Evolutionary conservation across 2,888 invertebrate genomes (phyloP).

Genomic region (Chloroclysta siterata): DNA sequence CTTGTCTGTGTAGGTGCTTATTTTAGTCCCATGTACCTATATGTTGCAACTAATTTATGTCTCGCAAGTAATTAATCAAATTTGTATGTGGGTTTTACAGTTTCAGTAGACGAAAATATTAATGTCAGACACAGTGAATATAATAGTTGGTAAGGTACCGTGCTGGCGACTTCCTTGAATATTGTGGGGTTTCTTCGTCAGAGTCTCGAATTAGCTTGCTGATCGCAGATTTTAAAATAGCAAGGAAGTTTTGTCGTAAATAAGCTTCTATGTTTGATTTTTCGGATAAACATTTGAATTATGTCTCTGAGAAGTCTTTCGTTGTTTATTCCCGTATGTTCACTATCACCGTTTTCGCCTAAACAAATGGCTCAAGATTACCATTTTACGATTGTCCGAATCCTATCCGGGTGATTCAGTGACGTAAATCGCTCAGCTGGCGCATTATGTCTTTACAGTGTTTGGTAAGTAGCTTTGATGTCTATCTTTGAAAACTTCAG

Average conservation of each 20-base stretch:
- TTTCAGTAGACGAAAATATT: conserved; percentile 40
- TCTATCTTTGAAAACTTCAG: conserved; percentile 12
- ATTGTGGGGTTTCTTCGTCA: conserved; percentile 27
- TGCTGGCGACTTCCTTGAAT: conserved; percentile 34
- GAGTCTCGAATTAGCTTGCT: conserved; percentile 28
- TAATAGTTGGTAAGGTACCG: conserved; percentile 1
- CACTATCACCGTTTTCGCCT: conserved; percentile 36
- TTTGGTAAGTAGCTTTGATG: conserved; percentile 24
- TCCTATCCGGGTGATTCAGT: conserved; percentile 42
- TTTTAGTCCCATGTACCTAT: too few species aligned
- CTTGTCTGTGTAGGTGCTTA: too few species aligned
- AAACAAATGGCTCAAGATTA: conserved; percentile 52
- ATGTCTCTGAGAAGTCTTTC: conserved; percentile 13
- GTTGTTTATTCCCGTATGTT: conserved; percentile 28
- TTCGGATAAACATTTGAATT: conserved; percentile 17
- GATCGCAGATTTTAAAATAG: conserved; percentile 29
- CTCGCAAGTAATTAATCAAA: conserved; percentile 39
- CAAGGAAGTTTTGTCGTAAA: conserved; percentile 21
- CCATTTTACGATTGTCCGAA: conserved; percentile 50
- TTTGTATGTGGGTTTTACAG: conserved; percentile 38
- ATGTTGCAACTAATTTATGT: too few species aligned
- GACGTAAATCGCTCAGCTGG: conserved; percentile 42
- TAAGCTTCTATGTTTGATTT: conserved; percentile 22
- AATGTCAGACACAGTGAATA: conserved; percentile 22
- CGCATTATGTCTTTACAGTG: conserved; percentile 6